Conservation (phyloP, 1,140 invertebrate species). For the Drosophila subobscura region DNA sequence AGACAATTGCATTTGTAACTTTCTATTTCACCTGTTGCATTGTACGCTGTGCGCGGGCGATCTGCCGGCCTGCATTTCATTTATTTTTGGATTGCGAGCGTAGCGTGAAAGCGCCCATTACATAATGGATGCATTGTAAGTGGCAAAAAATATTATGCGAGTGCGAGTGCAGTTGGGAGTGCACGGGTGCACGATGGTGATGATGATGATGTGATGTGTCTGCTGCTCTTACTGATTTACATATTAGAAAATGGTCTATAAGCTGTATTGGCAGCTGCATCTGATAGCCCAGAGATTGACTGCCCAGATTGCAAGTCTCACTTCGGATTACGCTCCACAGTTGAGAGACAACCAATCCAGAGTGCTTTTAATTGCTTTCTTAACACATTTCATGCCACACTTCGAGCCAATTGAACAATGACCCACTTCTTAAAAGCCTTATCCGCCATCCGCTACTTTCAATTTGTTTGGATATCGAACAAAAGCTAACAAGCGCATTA, state of each 20-base stretch:
- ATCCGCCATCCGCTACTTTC: constrained; percentile 4
- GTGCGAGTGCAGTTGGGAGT: constrained; percentile 20
- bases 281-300: constrained; percentile 7
- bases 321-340: no score
- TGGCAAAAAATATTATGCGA: constrained; percentile 63
- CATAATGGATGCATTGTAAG: constrained; percentile 62
- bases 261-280: not conserved
- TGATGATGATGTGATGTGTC: not conserved
- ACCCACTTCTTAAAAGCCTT: constrained; percentile 53
- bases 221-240: constrained; percentile 25
- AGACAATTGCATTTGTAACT: constrained; percentile 44
- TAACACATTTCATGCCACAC: constrained; percentile 12
- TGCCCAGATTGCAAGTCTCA: constrained; percentile 8
- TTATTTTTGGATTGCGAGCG: constrained; percentile 67
- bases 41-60: constrained; percentile 5
- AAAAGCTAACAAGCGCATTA: constrained; percentile 33
- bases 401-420: constrained; percentile 40
- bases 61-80: constrained; percentile 46
- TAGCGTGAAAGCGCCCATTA: constrained; percentile 68
- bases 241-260: constrained; percentile 6
- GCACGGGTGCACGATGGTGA: not conserved
- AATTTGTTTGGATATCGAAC: constrained; percentile 27
- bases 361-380: constrained; percentile 35
- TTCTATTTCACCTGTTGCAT: constrained; percentile 55
- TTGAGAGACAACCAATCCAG: constrained; percentile 1